Evolutionary conservation across 2,113 vertebrate species (phyloP).

Genomic region (Penelope pileata): DNA sequence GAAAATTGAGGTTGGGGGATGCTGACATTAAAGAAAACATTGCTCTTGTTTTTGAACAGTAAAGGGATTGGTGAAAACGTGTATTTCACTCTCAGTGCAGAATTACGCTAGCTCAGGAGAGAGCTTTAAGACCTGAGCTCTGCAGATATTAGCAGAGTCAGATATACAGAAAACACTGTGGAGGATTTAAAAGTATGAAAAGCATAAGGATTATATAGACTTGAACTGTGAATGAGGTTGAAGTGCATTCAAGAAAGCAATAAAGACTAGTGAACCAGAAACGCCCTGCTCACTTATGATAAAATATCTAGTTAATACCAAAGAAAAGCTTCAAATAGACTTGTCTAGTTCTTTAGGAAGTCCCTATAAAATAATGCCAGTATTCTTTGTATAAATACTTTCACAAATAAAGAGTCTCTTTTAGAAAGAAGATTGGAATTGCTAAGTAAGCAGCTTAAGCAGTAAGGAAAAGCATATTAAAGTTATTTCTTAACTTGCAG

Average conservation of each 20-base stretch:
- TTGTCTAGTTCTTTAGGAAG: constrained; percentile 75
- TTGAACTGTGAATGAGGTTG: constrained; percentile 72
- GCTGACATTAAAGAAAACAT: neutral
- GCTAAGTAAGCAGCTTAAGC: constrained; percentile 74
- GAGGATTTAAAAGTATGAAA: constrained; percentile 75
- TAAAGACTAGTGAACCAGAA: constrained; percentile 76
- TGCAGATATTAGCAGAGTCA: constrained; percentile 36
- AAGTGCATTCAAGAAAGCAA: constrained; percentile 77
- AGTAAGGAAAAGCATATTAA: constrained; percentile 52
- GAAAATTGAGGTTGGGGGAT: accelerated
- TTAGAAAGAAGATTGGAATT: constrained; percentile 66
- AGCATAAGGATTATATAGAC: constrained; percentile 72
- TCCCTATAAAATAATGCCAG: constrained; percentile 74
- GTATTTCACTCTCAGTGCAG: constrained; percentile 10
- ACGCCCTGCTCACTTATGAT: constrained; percentile 79
- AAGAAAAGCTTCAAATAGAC: constrained; percentile 78
- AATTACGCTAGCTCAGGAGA: constrained; percentile 19
- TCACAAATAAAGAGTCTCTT: constrained; percentile 70
- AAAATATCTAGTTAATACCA: constrained; percentile 79
- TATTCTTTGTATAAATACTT: constrained; percentile 66
- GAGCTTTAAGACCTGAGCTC: neutral
- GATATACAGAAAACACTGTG: constrained; percentile 55
- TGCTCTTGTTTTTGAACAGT: neutral
- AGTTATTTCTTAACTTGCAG: constrained; percentile 62
- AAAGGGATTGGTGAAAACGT: constrained; percentile 22